A percentile compares a stretch with the other conserved stretches of the same genome.
phyloP scores from a whole-genome alignment of 2,797 vertebrate genomes.

The Hephaestus fuliginosus region DNA sequence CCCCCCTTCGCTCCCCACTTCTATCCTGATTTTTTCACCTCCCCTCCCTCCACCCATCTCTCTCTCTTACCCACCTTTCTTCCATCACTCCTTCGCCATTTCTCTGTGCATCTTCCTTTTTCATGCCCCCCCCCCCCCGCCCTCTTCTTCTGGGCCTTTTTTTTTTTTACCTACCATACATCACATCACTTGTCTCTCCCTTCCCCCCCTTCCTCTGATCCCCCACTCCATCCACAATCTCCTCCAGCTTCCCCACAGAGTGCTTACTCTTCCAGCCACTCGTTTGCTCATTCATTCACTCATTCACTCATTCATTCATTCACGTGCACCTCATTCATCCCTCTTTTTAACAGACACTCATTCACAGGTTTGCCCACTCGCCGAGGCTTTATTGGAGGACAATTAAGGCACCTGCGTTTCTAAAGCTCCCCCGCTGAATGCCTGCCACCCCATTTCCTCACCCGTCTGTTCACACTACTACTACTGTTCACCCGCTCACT shows the following conservation, averaged over 20 bases:
- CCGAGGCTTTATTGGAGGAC: slow-evolving; percentile 80
- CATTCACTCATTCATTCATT: slow-evolving; percentile 72
- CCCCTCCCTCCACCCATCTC: background rate
- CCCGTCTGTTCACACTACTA: slow-evolving; percentile 64
- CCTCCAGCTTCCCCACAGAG: slow-evolving; percentile 60
- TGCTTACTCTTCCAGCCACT: slow-evolving; percentile 65
- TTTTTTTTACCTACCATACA: slow-evolving; percentile 39
- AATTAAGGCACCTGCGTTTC: slow-evolving; percentile 85
- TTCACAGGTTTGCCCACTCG: slow-evolving; percentile 83
- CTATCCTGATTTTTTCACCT: slow-evolving; percentile 54
- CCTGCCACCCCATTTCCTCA: slow-evolving; percentile 73
- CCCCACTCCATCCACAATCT: slow-evolving; percentile 67
- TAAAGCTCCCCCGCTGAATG: slow-evolving; percentile 77
- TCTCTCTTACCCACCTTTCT: slow-evolving; percentile 20
- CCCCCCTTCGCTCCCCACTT: slow-evolving; percentile 16
- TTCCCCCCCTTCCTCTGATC: background rate
- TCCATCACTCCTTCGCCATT: slow-evolving; percentile 5
- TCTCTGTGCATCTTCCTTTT: slow-evolving; percentile 2
- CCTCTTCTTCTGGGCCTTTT: slow-evolving; percentile 11
- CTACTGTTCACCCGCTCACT: slow-evolving; percentile 55
- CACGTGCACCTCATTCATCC: slow-evolving; percentile 77
- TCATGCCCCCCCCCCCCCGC: background rate
- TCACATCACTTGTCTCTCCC: slow-evolving; percentile 36
- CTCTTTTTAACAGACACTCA: slow-evolving; percentile 75
- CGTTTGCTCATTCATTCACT: slow-evolving; percentile 68